Percentiles rank a stretch among this genome's conserved stretches.
These are phyloP conservation scores for Lochmaea crataegi DNA, from an alignment of 2,888 invertebrate species.

Conservation along the genomic window DNA sequence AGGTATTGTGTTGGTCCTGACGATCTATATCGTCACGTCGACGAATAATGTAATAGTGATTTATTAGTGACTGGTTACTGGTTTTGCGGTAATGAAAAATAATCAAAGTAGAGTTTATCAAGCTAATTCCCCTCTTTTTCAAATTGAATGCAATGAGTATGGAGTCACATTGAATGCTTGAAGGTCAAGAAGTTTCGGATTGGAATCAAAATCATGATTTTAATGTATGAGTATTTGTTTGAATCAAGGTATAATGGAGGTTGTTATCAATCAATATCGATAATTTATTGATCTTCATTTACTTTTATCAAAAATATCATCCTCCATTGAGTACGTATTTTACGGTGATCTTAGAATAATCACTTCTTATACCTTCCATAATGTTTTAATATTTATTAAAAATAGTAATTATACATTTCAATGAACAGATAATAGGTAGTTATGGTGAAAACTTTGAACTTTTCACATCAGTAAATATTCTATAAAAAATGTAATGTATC, in stretches of 20 bases:
- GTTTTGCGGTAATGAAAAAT: background rate
- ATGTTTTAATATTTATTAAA: no score
- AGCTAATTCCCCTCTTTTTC: conserved; percentile 42
- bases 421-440: background rate
- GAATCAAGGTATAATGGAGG: background rate
- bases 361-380: no score
- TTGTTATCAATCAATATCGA: background rate
- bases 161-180: conserved; percentile 54
- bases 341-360: no score
- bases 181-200: conserved; percentile 44
- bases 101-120: conserved; percentile 38
- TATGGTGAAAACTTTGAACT: background rate
- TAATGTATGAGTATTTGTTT: background rate
- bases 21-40: conserved; percentile 17
- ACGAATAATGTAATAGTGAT: conserved; percentile 34
- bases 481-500: no score
- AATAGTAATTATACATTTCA: no score
- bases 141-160: conserved; percentile 33
- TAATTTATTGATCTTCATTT: background rate
- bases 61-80: background rate
- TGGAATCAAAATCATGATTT: background rate
- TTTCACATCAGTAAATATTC: background rate
- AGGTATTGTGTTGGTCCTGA: conserved; percentile 9
- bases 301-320: no score
- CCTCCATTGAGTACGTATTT: no score